Evolutionary conservation across 2,113 vertebrate species (phyloP).

Genomic region (Nerophis ophidion): DNA sequence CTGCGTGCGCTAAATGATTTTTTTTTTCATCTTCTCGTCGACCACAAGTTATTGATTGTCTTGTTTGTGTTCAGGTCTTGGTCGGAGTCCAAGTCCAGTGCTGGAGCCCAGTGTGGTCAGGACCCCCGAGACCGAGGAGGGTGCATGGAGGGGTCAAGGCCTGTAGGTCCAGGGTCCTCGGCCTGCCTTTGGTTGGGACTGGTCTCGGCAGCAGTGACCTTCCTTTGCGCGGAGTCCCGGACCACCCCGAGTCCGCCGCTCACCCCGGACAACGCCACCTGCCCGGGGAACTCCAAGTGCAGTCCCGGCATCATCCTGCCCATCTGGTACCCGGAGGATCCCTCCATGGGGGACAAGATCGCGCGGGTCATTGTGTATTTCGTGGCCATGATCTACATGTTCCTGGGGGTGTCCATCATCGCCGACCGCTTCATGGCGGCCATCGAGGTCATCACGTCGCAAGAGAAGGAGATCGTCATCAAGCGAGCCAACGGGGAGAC

Average conservation of each 20-base stretch:
- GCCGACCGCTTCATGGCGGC: constrained; percentile 99
- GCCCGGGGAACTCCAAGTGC: constrained; percentile 82
- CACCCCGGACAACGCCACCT: constrained; percentile 80
- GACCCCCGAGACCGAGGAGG: constrained; percentile 68
- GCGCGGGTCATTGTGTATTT: constrained; percentile 98
- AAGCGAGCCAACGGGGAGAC: constrained; percentile 96
- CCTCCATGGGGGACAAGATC: constrained; percentile 97
- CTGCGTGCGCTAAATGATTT: too few species aligned
- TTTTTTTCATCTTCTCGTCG: too few species aligned
- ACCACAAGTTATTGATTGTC: too few species aligned
- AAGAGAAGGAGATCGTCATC: constrained; percentile 91
- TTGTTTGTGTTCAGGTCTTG: constrained; percentile 57
- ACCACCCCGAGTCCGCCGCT: constrained; percentile 73
- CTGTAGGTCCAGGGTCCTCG: constrained; percentile 78
- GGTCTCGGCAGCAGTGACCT: constrained; percentile 80
- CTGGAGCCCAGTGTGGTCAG: constrained; percentile 72
- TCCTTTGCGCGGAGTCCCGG: constrained; percentile 82
- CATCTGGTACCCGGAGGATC: constrained; percentile 98
- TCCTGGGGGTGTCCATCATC: constrained; percentile 96
- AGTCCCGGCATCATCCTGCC: constrained; percentile 91
- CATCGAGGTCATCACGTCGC: constrained; percentile 97
- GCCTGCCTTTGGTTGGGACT: constrained; percentile 93
- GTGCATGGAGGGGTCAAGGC: constrained; percentile 96
- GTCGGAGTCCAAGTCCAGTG: constrained; percentile 57
- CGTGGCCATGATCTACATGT: constrained; percentile 99